phyloP scores from a whole-genome alignment of 2,113 vertebrate species.

The Ranitomeya variabilis region DNA sequence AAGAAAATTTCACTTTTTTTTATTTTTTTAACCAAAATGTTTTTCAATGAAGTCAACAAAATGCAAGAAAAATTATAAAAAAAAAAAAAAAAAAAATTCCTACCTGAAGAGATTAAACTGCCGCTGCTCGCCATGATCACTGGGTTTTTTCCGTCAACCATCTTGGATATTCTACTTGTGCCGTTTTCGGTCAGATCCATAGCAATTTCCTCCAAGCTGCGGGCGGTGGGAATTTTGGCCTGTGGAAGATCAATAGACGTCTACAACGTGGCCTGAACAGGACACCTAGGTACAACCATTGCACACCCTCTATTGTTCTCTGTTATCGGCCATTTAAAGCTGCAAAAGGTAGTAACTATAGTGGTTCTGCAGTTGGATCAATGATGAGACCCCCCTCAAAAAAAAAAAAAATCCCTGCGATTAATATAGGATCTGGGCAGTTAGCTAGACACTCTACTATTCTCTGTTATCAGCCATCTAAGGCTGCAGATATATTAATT shows the following conservation, averaged over 20 bases:
- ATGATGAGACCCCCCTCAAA: too few relatives aligned
- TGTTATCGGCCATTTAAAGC: too few relatives aligned
- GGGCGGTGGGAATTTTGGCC: slow-evolving; percentile 89
- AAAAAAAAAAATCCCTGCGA: too few relatives aligned
- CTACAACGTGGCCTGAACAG: too few relatives aligned
- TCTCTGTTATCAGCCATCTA: background rate
- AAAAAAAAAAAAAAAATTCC: background rate
- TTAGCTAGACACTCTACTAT: background rate
- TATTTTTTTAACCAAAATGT: background rate
- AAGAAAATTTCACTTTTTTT: background rate
- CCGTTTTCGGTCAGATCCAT: slow-evolving; percentile 89
- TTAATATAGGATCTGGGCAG: background rate
- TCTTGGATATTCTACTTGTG: slow-evolving; percentile 77
- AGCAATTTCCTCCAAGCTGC: slow-evolving; percentile 89
- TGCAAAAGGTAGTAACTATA: too few relatives aligned
- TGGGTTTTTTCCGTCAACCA: slow-evolving; percentile 84
- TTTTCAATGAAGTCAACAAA: background rate
- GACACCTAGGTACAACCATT: too few relatives aligned
- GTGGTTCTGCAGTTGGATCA: too few relatives aligned
- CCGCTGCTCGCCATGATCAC: slow-evolving; percentile 96
- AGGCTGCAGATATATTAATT: background rate
- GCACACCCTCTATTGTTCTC: too few relatives aligned
- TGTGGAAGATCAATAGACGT: slow-evolving; percentile 61
- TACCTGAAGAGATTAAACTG: slow-evolving; percentile 94
- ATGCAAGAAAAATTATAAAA: background rate